A percentile compares a stretch with the other conserved stretches of the same genome.
Conservation (phyloP, 2,888 invertebrate species). For the Drosophila siamana region DNA sequence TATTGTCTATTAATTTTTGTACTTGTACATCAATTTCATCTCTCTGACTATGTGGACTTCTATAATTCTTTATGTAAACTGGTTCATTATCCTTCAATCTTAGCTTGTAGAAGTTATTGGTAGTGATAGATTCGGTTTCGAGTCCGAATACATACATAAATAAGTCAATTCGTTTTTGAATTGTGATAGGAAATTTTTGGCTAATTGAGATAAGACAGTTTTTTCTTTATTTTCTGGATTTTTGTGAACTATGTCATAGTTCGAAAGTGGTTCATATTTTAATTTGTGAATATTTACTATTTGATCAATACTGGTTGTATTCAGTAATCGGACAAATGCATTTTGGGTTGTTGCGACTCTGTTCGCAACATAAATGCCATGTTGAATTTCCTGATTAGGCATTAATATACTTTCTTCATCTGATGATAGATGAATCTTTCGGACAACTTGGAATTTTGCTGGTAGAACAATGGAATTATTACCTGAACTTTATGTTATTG, state of each 20-base stretch:
- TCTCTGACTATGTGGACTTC: too few relatives aligned
- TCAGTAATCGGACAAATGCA: too few relatives aligned
- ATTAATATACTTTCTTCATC: not conserved
- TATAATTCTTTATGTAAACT: too few relatives aligned
- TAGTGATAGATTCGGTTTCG: not conserved
- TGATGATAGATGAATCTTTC: not conserved
- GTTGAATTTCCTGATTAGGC: not conserved
- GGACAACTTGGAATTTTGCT: not conserved
- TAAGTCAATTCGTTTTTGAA: too few relatives aligned
- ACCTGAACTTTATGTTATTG: not conserved
- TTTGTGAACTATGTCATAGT: not conserved
- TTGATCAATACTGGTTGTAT: not conserved
- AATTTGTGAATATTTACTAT: not conserved
- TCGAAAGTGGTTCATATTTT: not conserved
- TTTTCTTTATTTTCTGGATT: not conserved
- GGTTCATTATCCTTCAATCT: too few relatives aligned
- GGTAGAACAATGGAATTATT: not conserved
- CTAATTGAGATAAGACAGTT: not conserved
- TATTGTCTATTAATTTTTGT: not conserved
- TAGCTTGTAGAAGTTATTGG: not conserved
- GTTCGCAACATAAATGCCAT: not conserved
- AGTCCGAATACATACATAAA: constrained; percentile 2
- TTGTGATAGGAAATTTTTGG: not conserved
- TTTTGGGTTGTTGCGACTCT: too few relatives aligned
- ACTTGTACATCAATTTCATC: too few relatives aligned